These are phyloP conservation scores for Sphaeridia pumilis DNA, from an alignment of 2,888 invertebrate genomes.

Conservation along the genomic window DNA sequence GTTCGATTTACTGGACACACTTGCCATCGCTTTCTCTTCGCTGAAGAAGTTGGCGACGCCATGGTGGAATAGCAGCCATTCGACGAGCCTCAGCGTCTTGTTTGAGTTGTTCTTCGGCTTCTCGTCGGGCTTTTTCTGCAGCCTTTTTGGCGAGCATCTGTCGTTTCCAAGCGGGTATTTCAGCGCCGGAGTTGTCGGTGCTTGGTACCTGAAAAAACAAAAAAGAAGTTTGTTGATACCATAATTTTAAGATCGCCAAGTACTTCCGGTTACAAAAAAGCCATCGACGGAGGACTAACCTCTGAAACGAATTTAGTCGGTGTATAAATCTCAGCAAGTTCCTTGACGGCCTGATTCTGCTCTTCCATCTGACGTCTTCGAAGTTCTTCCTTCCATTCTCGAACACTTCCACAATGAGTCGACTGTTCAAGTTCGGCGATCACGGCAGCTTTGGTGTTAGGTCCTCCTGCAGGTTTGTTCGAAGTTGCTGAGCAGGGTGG, in stretches of 20 bases:
- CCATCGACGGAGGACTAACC: too few species aligned
- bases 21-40: conserved; percentile 38
- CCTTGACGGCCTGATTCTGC: conserved; percentile 70
- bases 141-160: conserved; percentile 91
- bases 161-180: conserved; percentile 87
- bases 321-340: conserved; percentile 71
- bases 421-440: conserved; percentile 87
- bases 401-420: conserved; percentile 84
- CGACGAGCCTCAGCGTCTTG: conserved; percentile 73
- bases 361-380: conserved; percentile 66
- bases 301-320: conserved; percentile 80
- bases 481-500: neutral
- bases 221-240: too few species aligned
- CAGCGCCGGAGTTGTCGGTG: conserved; percentile 74
- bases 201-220: conserved; percentile 23
- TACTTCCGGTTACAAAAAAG: too few species aligned
- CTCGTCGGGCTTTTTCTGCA: conserved; percentile 82
- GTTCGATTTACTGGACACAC: conserved; percentile 10
- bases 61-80: conserved; percentile 76
- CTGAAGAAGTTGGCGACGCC: conserved; percentile 76
- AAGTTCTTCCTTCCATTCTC: conserved; percentile 74
- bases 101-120: conserved; percentile 72
- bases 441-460: conserved; percentile 39
- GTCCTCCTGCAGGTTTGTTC: neutral
- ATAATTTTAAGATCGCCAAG: too few species aligned